Percentiles rank a stretch among this genome's conserved stretches.
Evolutionary conservation across 2,888 invertebrate genomes (phyloP).

Genomic region (Erebia epiphron): DNA sequence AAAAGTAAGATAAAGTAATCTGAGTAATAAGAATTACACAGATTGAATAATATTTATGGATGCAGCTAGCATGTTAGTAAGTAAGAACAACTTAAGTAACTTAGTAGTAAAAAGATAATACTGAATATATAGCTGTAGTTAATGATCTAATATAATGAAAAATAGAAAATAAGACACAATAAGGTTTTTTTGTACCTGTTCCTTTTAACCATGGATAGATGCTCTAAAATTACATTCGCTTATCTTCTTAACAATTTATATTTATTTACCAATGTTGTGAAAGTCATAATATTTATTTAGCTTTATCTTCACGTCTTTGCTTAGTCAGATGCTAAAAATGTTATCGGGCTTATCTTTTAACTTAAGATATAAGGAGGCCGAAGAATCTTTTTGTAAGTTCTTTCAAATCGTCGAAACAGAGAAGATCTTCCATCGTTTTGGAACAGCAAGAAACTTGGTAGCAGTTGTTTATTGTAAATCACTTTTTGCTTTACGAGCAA

Average conservation of each 20-base stretch:
- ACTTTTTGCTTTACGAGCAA: neutral
- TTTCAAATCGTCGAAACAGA: neutral
- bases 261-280: neutral
- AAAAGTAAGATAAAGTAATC: neutral
- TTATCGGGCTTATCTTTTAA: neutral
- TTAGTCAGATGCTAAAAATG: neutral
- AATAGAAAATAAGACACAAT: no score
- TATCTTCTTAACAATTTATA: no score
- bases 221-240: no score
- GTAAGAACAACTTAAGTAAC: no score
- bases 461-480: neutral
- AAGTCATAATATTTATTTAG: neutral
- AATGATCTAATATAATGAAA: no score
- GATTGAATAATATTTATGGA: no score
- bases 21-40: no score
- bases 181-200: no score
- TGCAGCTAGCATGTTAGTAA: no score
- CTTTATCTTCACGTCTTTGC: neutral
- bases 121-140: no score
- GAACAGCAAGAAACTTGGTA: neutral
- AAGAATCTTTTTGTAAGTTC: neutral
- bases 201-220: no score
- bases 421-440: conserved; percentile 7
- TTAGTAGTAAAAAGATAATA: no score
- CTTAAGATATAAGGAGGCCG: neutral